phyloP scores from a whole-genome alignment of 2,797 vertebrate genomes.

The Orestias chungarensis region DNA sequence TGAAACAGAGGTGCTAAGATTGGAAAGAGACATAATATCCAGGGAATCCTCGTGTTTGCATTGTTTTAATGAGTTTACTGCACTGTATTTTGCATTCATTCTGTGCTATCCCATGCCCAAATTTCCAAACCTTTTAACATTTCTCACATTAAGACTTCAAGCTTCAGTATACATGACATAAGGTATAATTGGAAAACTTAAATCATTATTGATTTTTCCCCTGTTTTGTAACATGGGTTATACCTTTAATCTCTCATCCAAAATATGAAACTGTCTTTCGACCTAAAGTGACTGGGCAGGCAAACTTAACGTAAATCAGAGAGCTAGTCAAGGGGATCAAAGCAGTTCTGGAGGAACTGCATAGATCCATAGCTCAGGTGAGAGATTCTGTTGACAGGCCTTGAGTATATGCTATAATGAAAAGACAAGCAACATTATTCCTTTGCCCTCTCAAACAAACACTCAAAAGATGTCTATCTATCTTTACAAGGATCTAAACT shows the following conservation, averaged over 20 bases:
- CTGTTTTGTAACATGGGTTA: background rate
- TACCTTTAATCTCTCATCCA: background rate
- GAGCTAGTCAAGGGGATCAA: background rate
- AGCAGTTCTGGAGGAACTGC: background rate
- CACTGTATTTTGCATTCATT: background rate
- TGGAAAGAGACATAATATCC: background rate
- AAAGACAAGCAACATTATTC: constrained; percentile 36
- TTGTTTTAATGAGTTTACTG: constrained; percentile 19
- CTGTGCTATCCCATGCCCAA: background rate
- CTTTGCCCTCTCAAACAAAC: constrained; percentile 36
- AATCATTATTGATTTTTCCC: background rate
- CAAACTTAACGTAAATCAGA: background rate
- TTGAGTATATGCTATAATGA: constrained; percentile 29
- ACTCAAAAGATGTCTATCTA: too few species aligned
- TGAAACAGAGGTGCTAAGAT: constrained; percentile 34
- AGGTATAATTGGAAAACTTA: background rate
- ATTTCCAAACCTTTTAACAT: background rate
- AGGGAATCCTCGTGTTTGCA: constrained; percentile 7
- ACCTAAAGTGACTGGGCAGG: background rate
- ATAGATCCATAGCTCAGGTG: background rate
- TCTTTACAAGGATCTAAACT: too few species aligned
- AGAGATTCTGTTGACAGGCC: background rate
- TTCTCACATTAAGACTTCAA: background rate
- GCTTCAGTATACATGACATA: background rate
- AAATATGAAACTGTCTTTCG: background rate